Evolutionary conservation across 2,113 vertebrate genomes (phyloP), one percentile per base, ranked within the genome.

Genomic region (Urocitellus parryii): DNA sequence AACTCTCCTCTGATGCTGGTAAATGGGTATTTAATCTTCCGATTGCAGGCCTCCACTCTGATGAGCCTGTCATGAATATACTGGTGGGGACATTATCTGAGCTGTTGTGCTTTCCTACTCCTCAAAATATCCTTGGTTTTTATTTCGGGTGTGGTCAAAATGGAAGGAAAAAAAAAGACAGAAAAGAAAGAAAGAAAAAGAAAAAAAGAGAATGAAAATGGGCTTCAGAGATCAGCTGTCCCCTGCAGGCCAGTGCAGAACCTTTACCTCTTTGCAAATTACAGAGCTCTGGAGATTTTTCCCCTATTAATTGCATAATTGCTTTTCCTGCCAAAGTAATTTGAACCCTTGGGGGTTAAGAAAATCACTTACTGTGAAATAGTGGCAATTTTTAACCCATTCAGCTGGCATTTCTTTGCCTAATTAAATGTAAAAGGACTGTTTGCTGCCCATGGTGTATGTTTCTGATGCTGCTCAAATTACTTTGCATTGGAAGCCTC

Each of bases 21-120:
- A 98, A 99, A 98, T 99, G 99, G 98, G 98, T 98, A 98, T 99
- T 99, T 99, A 98, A 98, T 99, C 98, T 99, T 98, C 93, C 79
- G 97, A 98, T 98, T 98, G 97, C 98, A 99, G 99, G 98, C 99
- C 98, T 99, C 98, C 93, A 91, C 97, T 98, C 98, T 98, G 97
- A 98, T 97, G 98, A 98, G 96, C 78, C 97, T 98, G 98, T 98
- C 98, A 98, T 98, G 98, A 98, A 98, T 98, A 98, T 94, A 98
- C 97, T 97, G 97, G 98, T 78, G 87, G 97, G 98, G 96, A 98
- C 97, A 97, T 98, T 97, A 98, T 98, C 97, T 96, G 97, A 98
- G 96, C 97, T 98, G 95, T 97, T 98, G 97, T 98, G 97, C 92
- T 98, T 98, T 98, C 90, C 76, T 97, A 95, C 94, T 97, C 96